Percentiles rank a stretch among this genome's conserved stretches.
Conservation (phyloP, 2,888 invertebrate species). For the Lumbricus terrestris region DNA sequence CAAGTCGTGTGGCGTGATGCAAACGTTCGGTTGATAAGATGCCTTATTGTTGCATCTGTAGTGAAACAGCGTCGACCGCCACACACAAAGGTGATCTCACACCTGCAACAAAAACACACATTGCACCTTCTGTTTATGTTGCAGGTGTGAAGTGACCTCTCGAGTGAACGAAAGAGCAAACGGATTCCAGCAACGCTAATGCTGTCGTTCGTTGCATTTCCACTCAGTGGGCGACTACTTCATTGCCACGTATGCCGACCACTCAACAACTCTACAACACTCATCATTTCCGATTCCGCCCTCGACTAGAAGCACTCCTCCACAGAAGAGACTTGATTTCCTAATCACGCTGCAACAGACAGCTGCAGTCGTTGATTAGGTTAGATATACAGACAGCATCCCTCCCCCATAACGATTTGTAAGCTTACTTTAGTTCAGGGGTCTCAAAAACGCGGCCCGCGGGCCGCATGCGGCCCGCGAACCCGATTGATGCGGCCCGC, state of each 20-base stretch:
- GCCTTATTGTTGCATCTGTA: background rate
- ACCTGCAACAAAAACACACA: too few relatives aligned
- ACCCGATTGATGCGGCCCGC: too few relatives aligned
- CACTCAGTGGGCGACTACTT: background rate
- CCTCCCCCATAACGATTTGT: background rate
- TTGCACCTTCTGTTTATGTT: background rate
- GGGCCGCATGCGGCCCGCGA: too few relatives aligned
- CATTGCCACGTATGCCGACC: background rate
- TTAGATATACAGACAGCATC: background rate
- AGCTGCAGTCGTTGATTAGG: background rate
- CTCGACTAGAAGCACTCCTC: background rate
- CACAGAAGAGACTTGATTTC: background rate
- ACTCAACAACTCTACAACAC: too few relatives aligned
- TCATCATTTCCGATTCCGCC: background rate
- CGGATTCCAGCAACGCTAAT: background rate
- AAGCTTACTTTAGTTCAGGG: too few relatives aligned
- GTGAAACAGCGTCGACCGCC: background rate
- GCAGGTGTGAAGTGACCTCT: background rate
- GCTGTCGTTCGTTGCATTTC: background rate
- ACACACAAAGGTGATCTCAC: too few relatives aligned
- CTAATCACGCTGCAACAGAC: background rate
- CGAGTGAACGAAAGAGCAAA: background rate
- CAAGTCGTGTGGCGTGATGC: too few relatives aligned
- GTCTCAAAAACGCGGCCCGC: too few relatives aligned
- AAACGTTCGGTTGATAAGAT: background rate